These are phyloP conservation scores for Drosophila niveifrons DNA, from an alignment of 2,888 invertebrate species.

Conservation along the genomic window DNA sequence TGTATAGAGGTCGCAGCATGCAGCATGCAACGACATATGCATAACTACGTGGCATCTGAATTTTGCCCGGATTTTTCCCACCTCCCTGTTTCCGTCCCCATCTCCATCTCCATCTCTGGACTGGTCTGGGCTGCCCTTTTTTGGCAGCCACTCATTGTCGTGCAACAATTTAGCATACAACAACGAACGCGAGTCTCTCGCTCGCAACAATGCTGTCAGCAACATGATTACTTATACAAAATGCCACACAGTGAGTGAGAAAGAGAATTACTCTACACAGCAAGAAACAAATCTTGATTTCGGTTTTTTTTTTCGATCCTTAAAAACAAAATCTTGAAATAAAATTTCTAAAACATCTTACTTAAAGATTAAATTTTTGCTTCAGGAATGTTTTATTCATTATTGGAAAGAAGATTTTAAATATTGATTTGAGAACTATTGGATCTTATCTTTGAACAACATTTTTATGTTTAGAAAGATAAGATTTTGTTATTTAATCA, in stretches of 20 bases:
- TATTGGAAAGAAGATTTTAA: too few relatives aligned
- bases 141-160: conserved; percentile 61
- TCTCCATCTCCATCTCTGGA: conserved; percentile 6
- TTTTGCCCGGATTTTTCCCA: conserved; percentile 32
- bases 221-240: conserved; percentile 61
- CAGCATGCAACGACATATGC: conserved; percentile 63
- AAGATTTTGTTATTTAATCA: too few relatives aligned
- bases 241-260: conserved; percentile 21
- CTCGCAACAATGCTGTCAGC: conserved; percentile 65
- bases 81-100: neutral
- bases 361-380: too few relatives aligned
- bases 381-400: too few relatives aligned
- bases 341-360: too few relatives aligned
- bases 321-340: too few relatives aligned
- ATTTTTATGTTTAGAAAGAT: too few relatives aligned
- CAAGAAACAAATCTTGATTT: too few relatives aligned
- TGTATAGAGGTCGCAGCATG: conserved; percentile 7
- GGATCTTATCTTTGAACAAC: too few relatives aligned
- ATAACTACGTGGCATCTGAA: conserved; percentile 79
- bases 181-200: conserved; percentile 36
- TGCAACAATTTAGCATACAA: conserved; percentile 63
- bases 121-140: conserved; percentile 37
- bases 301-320: too few relatives aligned
- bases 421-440: too few relatives aligned
- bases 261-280: neutral